A percentile compares a stretch with the other conserved stretches of the same genome.
Evolutionary conservation across 92 coral and sea anemone species (phyloP).

Genomic region (Phenganax stokvisi): DNA sequence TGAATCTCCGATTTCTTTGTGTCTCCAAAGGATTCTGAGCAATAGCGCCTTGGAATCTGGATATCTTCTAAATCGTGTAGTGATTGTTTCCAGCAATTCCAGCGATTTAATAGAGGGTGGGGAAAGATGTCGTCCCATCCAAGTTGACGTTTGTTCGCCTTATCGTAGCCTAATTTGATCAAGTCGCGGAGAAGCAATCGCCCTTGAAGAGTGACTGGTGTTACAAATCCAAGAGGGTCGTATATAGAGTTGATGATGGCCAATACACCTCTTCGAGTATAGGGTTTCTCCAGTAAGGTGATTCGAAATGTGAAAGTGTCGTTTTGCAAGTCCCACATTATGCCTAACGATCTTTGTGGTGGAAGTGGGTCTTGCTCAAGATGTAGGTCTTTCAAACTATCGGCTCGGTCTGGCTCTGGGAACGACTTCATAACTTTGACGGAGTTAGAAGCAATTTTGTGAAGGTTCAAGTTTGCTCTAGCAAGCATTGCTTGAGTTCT

Average conservation of each 20-base stretch:
- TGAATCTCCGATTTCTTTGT: slow-evolving; percentile 13
- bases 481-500: slow-evolving; percentile 10
- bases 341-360: slow-evolving; percentile 12
- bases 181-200: too few species aligned
- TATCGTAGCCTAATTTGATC: neutral
- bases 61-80: slow-evolving; percentile 6
- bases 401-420: slow-evolving; percentile 14
- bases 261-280: slow-evolving; percentile 7
- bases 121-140: neutral
- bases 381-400: slow-evolving; percentile 8
- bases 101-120: neutral
- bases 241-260: neutral
- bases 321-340: slow-evolving; percentile 7
- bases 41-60: slow-evolving; percentile 19
- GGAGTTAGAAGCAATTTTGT: slow-evolving; percentile 11
- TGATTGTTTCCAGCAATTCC: slow-evolving; percentile 22
- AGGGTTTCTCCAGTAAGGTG: slow-evolving; percentile 5
- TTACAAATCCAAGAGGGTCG: slow-evolving; percentile 4
- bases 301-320: slow-evolving; percentile 4
- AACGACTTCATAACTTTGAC: slow-evolving; percentile 6
- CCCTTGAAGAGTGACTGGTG: too few species aligned
- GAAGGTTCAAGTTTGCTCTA: slow-evolving; percentile 8
- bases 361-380: slow-evolving; percentile 11
- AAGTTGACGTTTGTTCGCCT: neutral
- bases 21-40: slow-evolving; percentile 5